phyloP scores from a whole-genome alignment of 2,888 invertebrate genomes.

The Drosophila subquinaria region DNA sequence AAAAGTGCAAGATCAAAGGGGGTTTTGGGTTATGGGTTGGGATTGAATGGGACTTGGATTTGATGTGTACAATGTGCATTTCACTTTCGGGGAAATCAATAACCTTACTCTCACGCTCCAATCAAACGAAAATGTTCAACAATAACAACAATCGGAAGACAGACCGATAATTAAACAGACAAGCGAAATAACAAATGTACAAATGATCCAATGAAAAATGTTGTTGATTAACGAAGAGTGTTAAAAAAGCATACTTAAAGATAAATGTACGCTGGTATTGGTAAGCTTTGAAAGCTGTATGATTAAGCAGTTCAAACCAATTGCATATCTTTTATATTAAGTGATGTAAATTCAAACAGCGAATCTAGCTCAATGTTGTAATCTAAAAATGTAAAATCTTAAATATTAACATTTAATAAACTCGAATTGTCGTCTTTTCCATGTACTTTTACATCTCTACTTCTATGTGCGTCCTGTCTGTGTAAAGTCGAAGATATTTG shows the following conservation, averaged over 20 bases:
- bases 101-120: slow-evolving; percentile 55
- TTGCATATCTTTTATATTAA: neutral
- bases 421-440: no score
- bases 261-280: neutral
- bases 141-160: slow-evolving; percentile 30
- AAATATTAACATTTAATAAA: no score
- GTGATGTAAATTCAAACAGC: no score
- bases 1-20: slow-evolving; percentile 28
- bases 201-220: slow-evolving; percentile 38
- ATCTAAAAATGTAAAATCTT: no score
- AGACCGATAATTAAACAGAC: slow-evolving; percentile 59
- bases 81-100: slow-evolving; percentile 78
- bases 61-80: slow-evolving; percentile 52
- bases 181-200: slow-evolving; percentile 43
- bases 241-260: slow-evolving; percentile 10
- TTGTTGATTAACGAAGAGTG: slow-evolving; percentile 56
- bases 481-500: slow-evolving; percentile 28
- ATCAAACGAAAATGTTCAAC: slow-evolving; percentile 44
- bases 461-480: neutral
- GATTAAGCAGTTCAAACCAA: neutral
- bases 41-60: slow-evolving; percentile 13
- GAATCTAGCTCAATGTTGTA: no score
- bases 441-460: no score
- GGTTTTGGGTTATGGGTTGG: slow-evolving; percentile 18
- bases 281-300: slow-evolving; percentile 1